Conservation (phyloP, 2,888 invertebrate genomes). For the Acronicta aceris region DNA sequence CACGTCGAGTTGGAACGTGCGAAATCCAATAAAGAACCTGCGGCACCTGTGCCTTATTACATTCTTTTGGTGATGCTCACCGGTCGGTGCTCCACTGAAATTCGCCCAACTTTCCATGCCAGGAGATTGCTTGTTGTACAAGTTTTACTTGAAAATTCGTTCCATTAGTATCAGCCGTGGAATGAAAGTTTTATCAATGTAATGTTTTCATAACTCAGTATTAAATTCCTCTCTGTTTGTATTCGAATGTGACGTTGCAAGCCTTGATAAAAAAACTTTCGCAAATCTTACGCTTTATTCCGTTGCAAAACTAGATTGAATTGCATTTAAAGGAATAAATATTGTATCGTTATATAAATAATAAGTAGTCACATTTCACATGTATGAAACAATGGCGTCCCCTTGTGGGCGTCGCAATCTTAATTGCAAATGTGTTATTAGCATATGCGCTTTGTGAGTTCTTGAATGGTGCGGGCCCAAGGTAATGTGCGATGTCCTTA, state of each 20-base stretch:
- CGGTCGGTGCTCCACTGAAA: constrained; percentile 75
- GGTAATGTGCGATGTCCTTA: constrained; percentile 76
- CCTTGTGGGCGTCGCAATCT: constrained; percentile 82
- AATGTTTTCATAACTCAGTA: constrained; percentile 76
- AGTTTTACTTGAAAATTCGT: constrained; percentile 85
- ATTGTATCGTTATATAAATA: constrained; percentile 58
- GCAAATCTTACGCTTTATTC: constrained; percentile 26
- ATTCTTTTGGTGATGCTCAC: constrained; percentile 85
- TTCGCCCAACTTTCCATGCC: constrained; percentile 83
- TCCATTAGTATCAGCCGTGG: constrained; percentile 82
- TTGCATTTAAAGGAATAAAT: constrained; percentile 35
- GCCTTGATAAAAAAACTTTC: constrained; percentile 38
- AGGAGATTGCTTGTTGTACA: constrained; percentile 84
- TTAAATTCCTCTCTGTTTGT: constrained; percentile 63
- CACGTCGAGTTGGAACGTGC: constrained; percentile 86
- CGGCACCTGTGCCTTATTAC: constrained; percentile 88
- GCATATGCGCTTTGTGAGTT: constrained; percentile 86
- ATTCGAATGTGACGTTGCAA: constrained; percentile 53
- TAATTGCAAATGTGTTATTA: constrained; percentile 87
- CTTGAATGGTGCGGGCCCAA: constrained; percentile 80
- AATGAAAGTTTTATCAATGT: constrained; percentile 73
- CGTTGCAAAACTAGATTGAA: constrained; percentile 31
- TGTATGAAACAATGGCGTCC: constrained; percentile 82
- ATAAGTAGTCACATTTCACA: constrained; percentile 71
- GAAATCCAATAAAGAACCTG: constrained; percentile 88